Conservation (phyloP, 2,113 vertebrate species). For the Aepyceros melampus region DNA sequence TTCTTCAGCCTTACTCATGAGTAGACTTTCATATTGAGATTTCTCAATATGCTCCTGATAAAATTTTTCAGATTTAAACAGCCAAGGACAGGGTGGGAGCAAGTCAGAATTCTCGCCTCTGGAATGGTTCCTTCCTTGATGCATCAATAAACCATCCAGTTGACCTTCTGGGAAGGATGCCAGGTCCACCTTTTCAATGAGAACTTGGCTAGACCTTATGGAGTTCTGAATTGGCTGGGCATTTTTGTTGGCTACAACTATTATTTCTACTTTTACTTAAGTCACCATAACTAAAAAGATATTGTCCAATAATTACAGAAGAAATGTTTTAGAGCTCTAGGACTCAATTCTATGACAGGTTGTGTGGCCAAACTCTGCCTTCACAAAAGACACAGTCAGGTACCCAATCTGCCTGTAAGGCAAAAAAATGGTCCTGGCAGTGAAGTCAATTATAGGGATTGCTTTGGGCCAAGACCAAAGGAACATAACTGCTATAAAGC, state of each 20-base stretch:
- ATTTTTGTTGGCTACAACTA: constrained; percentile 9
- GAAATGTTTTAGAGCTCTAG: constrained; percentile 16
- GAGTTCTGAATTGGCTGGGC: neutral
- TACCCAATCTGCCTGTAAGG: neutral
- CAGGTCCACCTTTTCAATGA: constrained; percentile 11
- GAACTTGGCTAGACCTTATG: neutral
- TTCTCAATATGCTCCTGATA: constrained; percentile 3
- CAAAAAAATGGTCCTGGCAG: neutral
- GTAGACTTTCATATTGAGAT: constrained; percentile 3
- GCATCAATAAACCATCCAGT: neutral
- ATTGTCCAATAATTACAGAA: neutral
- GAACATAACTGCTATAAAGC: neutral
- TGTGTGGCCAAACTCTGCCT: neutral
- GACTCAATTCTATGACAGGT: neutral
- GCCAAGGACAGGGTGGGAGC: neutral
- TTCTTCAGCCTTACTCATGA: constrained; percentile 37
- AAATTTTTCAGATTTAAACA: constrained; percentile 46
- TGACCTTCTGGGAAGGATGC: constrained; percentile 9
- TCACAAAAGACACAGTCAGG: neutral
- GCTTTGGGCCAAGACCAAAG: neutral
- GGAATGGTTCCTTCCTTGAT: neutral
- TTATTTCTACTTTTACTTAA: neutral
- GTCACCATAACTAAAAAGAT: constrained; percentile 22
- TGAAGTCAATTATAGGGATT: neutral
- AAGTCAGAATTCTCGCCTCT: neutral